Evolutionary conservation across 2,888 invertebrate species (phyloP), one percentile per base, ranked within the genome.

Genomic region (Agriotes lineatus): DNA sequence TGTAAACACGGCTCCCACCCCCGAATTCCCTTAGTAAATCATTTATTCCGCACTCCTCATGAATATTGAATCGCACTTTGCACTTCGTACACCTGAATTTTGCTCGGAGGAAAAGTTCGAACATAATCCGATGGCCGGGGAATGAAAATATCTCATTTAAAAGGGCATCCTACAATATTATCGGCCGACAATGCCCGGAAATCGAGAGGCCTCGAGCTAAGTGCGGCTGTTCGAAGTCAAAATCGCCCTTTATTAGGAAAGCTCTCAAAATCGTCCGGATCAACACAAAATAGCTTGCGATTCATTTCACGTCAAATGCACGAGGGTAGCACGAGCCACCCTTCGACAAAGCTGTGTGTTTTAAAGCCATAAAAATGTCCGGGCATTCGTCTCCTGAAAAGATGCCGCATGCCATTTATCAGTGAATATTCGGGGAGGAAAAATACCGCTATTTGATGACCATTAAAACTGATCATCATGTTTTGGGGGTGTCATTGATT

Each of bases 181-280:
- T 57, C 16, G 50, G 37, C 20, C 22, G 37, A 65, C 58, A 65
- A 65, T 39, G 20, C 58, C 25, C 2, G 50, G 20, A 65, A 37
- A 58, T 58, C 58, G 65, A 65, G 65, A 65, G 65, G 19, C 39
- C 65, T 65, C 48, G 50, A 58, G 48, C 59, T 25, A 16, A 65
- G 59, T 58, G 50, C 10, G 22, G 18, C 42, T 50, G 65, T 65
- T 57, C 18, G 50, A 50, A 58, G 42, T 56, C 45, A 45, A 56
- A 62, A 48, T 65, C 58, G 48, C 58, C 58, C 44, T 58, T 58
- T 65, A 65, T 58, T 50, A 50, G 65, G 30, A 48, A 45, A 48
- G 57, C 30, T 45, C 57, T 50, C 30, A 18, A 44, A 64, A 14
- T 64, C 52, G 33, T 33, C 37, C 33, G 35, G 19, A 61, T 52